Base-by-base conservation (phyloP, 2,113 vertebrate species). In the Thamnaconus septentrionalis region DNA sequence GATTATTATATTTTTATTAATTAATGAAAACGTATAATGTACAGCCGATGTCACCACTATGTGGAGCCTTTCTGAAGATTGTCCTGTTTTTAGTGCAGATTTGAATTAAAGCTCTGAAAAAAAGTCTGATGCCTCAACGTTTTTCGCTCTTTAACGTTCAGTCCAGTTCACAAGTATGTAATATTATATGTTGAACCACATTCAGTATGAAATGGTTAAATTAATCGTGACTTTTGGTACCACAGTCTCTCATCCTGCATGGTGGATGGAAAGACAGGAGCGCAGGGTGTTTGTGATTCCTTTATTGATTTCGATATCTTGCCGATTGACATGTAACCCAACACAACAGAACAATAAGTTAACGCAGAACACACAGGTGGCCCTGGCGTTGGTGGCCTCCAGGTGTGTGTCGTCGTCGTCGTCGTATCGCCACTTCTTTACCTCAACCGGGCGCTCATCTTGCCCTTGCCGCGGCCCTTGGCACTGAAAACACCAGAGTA, bases 401-500 rank as follows among this genome's bases (percentile, higher is more conserved):
- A 1, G 0, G 7, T 59, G 12, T 66, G 48, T 47, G 18, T 48
- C 3, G 42, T 66, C 69, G 48, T 5, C 48, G 9, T 50, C 9
- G 48, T 50, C 48, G 18, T 2, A 31, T 6, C 10, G 41, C 12
- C 5, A 63, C 49, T 59, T 43, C 61, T 90, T 81, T 88, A 93
- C 82, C 91, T 84, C 73, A 91, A 60, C 55, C 91, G 85, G 43
- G 79, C 75, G 2, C 69, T 54, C 88, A 89, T 78, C 74, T 91
- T 92, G 68, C 88, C 91, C 77, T 92, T 92, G 48, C 91, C 82
- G 0, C 91, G 90, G 45, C 91, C 91, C 74, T 93, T 93, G 46
- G 86, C 79, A 9, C 91, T 93, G 72, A 61, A 75, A 31, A 31
- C 18, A 31, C 18, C 18, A 31, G 18, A 31, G 18, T 31, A 2